These are phyloP conservation scores for Molossus alvarezi DNA, from an alignment of 2,797 vertebrate species.

Conservation along the genomic window DNA sequence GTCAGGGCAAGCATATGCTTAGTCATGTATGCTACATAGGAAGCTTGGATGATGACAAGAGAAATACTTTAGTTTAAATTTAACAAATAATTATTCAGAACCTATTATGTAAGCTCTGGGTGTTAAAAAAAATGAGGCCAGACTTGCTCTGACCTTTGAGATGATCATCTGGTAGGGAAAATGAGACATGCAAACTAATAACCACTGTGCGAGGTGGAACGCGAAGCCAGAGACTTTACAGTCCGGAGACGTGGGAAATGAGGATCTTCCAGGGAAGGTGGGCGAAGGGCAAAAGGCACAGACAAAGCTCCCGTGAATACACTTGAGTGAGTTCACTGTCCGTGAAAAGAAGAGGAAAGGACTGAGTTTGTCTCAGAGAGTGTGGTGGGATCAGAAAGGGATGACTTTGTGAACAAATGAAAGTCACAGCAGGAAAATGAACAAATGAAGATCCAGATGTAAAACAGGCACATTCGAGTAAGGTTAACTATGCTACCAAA, in stretches of 20 bases:
- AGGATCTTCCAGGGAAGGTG: background rate
- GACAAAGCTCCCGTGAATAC: background rate
- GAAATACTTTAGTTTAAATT: background rate
- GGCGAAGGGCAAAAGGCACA: background rate
- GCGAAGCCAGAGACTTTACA: background rate
- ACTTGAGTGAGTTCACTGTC: background rate
- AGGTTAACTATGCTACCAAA: background rate
- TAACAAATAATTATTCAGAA: constrained; percentile 22
- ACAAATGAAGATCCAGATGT: background rate
- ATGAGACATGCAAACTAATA: background rate
- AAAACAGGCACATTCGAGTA: background rate
- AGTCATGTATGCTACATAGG: background rate
- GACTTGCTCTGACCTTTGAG: background rate
- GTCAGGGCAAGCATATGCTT: background rate
- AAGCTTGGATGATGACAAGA: background rate
- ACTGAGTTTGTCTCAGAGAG: background rate
- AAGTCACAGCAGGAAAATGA: background rate
- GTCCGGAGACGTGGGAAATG: background rate
- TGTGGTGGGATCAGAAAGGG: background rate
- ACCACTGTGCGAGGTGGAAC: background rate
- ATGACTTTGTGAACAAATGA: background rate
- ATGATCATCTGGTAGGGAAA: background rate
- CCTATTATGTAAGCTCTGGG: background rate
- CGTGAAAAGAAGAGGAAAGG: background rate
- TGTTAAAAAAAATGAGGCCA: background rate